Conservation (phyloP, 2,888 invertebrate species). For the Hydrotaea cyrtoneurina region DNA sequence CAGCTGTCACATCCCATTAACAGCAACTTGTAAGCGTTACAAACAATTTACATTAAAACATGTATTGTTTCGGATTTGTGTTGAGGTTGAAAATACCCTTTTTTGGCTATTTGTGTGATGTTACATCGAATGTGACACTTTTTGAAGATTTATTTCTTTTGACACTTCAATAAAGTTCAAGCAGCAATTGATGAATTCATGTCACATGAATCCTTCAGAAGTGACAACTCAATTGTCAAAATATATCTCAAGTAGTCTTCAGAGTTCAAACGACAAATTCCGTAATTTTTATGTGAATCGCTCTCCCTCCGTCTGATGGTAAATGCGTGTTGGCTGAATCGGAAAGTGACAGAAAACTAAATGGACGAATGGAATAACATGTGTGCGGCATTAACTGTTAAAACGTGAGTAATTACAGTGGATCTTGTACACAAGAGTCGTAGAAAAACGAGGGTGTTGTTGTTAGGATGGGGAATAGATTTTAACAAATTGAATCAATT, state of each 20-base stretch:
- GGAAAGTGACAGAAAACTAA: not conserved
- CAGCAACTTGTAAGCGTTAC: not conserved
- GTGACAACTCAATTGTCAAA: conserved; percentile 30
- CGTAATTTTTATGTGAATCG: not conserved
- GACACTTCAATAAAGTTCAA: conserved; percentile 33
- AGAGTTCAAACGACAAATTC: conserved; percentile 8
- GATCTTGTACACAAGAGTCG: not conserved
- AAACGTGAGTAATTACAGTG: conserved; percentile 39
- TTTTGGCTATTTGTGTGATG: not conserved
- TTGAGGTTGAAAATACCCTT: not conserved
- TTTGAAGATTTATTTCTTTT: conserved; percentile 25
- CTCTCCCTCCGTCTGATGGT: not conserved
- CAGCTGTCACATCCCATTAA: conserved; percentile 5
- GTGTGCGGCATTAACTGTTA: conserved; percentile 33
- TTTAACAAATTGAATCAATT: too few species aligned
- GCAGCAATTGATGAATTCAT: conserved; percentile 55
- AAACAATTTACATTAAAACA: conserved; percentile 30
- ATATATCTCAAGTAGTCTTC: conserved; percentile 38
- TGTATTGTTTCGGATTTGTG: not conserved
- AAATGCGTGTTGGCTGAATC: not conserved
- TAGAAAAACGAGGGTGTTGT: not conserved
- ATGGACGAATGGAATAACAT: not conserved
- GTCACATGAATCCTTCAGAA: conserved; percentile 47
- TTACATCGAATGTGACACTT: conserved; percentile 14
- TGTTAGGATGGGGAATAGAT: not conserved